Evolutionary conservation across 2,797 vertebrate genomes (phyloP), one percentile per base, ranked within the genome.

Genomic region (Streptopelia turtur): DNA sequence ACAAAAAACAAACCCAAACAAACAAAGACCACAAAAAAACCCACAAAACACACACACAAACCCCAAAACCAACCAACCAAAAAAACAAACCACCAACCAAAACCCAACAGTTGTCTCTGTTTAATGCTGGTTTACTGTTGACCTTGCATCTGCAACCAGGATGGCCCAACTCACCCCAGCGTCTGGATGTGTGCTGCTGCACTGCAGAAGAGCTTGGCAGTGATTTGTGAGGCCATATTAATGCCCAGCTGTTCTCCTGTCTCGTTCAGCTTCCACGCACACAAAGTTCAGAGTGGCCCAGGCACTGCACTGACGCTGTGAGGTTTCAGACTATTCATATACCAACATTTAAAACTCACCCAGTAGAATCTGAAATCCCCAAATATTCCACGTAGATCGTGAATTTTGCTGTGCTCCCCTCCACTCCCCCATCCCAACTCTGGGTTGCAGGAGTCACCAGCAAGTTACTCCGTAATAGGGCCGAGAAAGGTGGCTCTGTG

Each of bases 121-220:
- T 91, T 87, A 90, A 72, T 37, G n/a, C n/a, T 45, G n/a, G 15
- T 79, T 72, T 84, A 90, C 83, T 78, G 39, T 21, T 74, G 77
- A 93, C 92, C 63, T 93, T 84, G 74, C 25, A 60, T 52, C n/a
- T 77, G 55, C 70, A 87, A 74, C 63, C 88, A 87, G 92, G 77
- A 74, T 1, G 3, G 30, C 66, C 70, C 87, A 76, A 89, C 35
- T 80, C 75, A 83, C 15, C 63, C 77, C 52, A 76, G 52, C 5
- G 2, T 69, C 35, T 66, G 77, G 55, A 70, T 22, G 18, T 5
- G 53, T 27, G 74, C 66, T 78, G 83, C 90, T 87, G 77, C 59
- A 49, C 59, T 59, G 77, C 88, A 84, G 82, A 83, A 72, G 35
- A 87, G 78, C 39, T 74, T 53, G 86, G 86, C 78, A 87, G 83